A percentile compares a stretch with the other conserved stretches of the same genome.
These are phyloP conservation scores for Eupithecia centaureata DNA, from an alignment of 2,888 invertebrate species.

Conservation along the genomic window DNA sequence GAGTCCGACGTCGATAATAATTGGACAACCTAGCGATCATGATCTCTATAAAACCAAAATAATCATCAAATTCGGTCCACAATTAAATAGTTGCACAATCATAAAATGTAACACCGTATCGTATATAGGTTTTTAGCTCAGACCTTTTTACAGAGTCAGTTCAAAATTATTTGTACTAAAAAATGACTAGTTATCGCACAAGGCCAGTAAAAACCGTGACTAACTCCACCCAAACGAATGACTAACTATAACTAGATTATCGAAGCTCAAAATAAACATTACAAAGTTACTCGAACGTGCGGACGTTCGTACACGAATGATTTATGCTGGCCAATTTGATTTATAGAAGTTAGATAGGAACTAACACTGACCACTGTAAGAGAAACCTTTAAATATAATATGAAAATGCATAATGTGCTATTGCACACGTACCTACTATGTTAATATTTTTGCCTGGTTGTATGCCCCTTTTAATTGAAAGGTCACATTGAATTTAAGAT, in stretches of 20 bases:
- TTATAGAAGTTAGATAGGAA: not conserved
- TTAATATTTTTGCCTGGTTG: not conserved
- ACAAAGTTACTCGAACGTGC: conserved; percentile 39
- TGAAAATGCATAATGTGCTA: not conserved
- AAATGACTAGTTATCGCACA: not conserved
- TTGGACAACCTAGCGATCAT: no score
- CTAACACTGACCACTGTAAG: not conserved
- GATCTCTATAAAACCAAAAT: no score
- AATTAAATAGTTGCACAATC: no score
- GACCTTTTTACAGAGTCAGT: no score
- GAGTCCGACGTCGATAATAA: no score
- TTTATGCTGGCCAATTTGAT: conserved; percentile 25
- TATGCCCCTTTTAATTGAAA: not conserved
- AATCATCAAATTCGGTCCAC: no score
- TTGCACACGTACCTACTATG: no score
- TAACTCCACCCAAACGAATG: conserved; percentile 52
- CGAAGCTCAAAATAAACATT: conserved; percentile 56
- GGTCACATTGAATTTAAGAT: not conserved
- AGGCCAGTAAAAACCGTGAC: conserved; percentile 43
- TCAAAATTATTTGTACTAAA: no score
- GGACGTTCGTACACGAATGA: conserved; percentile 31
- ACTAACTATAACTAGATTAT: conserved; percentile 50
- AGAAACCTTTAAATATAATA: not conserved
- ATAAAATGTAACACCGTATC: no score
- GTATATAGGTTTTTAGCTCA: no score